These are phyloP conservation scores for Seriola quinqueradiata DNA, from an alignment of 2,113 vertebrate species.

Conservation along the genomic window DNA sequence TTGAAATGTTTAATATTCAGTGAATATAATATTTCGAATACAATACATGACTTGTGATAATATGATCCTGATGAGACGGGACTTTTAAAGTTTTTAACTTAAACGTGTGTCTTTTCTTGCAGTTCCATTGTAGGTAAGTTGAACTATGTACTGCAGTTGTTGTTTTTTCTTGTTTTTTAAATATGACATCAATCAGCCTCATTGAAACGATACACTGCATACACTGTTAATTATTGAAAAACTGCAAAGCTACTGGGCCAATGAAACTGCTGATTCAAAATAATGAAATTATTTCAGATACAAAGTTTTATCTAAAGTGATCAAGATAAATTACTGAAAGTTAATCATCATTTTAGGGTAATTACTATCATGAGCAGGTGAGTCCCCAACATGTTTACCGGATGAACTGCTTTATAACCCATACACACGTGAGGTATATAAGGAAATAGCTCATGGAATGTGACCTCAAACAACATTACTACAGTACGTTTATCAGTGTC, in stretches of 20 bases:
- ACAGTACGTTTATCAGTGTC: not conserved
- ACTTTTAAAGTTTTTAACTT: not conserved
- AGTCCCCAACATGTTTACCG: not conserved
- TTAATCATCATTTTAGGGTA: not conserved
- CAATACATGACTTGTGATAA: not conserved
- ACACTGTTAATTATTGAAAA: not conserved
- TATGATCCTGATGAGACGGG: not conserved
- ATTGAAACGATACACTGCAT: not conserved
- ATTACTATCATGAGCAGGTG: not conserved
- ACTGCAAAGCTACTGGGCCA: not conserved
- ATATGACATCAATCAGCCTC: not conserved
- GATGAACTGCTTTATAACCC: not conserved
- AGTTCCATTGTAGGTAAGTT: slow-evolving; percentile 20
- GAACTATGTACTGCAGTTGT: not conserved
- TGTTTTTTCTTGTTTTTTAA: not conserved
- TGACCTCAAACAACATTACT: not conserved
- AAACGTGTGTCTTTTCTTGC: slow-evolving; percentile 3
- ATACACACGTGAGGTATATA: not conserved
- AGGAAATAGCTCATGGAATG: not conserved
- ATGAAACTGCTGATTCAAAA: not conserved
- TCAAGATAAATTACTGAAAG: not conserved
- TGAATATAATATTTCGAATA: not conserved
- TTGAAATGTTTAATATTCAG: not conserved
- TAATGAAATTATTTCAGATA: not conserved
- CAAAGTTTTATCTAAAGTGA: not conserved